Evolutionary conservation across 2,797 vertebrate genomes (phyloP).

Genomic region (Pitangus sulphuratus): DNA sequence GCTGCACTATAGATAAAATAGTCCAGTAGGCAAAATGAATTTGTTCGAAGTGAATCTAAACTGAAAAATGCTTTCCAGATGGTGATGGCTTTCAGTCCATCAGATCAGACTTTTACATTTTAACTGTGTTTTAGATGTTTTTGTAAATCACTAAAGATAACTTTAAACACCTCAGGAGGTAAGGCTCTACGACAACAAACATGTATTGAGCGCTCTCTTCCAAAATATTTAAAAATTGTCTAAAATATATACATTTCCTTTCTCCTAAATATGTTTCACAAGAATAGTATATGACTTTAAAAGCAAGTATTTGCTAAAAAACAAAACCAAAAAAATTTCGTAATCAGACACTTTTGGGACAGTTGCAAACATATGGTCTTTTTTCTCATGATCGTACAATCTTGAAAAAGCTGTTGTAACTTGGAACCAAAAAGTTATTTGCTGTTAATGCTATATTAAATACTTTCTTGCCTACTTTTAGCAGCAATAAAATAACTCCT

Average conservation of each 20-base stretch:
- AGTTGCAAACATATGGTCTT: not conserved
- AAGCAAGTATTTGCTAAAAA: not conserved
- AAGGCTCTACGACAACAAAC: not conserved
- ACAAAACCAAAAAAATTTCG: not conserved
- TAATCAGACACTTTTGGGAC: not conserved
- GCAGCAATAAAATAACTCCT: not conserved
- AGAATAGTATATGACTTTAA: not conserved
- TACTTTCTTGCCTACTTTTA: not conserved
- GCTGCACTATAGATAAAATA: not conserved
- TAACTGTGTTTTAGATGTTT: not conserved
- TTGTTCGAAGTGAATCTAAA: not conserved
- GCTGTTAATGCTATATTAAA: not conserved
- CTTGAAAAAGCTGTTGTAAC: not conserved
- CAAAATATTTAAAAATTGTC: not conserved
- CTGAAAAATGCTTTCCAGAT: not conserved
- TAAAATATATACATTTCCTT: not conserved
- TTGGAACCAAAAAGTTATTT: not conserved
- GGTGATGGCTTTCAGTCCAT: not conserved
- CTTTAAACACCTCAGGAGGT: not conserved
- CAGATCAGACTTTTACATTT: not conserved
- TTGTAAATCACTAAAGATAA: not conserved
- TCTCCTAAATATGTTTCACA: not conserved
- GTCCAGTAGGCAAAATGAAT: not conserved
- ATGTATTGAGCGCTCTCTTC: not conserved
- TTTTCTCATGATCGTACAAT: not conserved